Base-by-base conservation (phyloP, 2,888 invertebrate species). In the Chymomyza fuscimana region DNA sequence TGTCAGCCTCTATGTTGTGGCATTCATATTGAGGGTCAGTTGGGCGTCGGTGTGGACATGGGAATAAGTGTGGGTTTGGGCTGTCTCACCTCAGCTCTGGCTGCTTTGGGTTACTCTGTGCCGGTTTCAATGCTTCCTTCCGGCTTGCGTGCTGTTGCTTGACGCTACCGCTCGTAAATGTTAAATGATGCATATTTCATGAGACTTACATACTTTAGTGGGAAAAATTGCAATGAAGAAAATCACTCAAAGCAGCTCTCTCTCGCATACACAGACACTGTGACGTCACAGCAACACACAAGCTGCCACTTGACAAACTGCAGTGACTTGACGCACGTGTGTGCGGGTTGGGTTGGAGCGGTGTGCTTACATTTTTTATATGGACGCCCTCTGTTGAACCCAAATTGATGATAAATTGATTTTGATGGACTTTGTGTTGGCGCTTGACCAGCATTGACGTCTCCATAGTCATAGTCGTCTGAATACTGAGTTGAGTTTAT, bases 101-200 rank as follows among this genome's bases (percentile, higher is more conserved):
- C 32, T 32, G 32, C 32, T 32, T 54, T 54, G 58, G 58, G 25
- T 25, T 58, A 15, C 58, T 25, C 19, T 29, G 58, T 58, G 58
- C 58, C 58, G 58, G 25, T 58, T 58, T 19, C 25, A 58, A 29
- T 58, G 58, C 58, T 58, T 58, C 58, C 58, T 58, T 58, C 58
- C 58, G 58, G 58, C 29, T 58, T 58, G 58, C 58, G 58, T 58
- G 58, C 58, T 25, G 7, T 25, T 3, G 58, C 22, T 25, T 25
- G 58, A 36, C 51, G 60, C 19, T 56, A 19, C 32, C 65, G 56
- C 60, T 63, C 72, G 76, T 67, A 80, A 82, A 77, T 81, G 79
- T 71, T 75, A 83, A 87, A 75, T 74, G 79, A 86, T 87, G 86
- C 78, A 88, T 87, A 86, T 87, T 84, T 79, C 75, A 86, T 84